Percentiles rank a stretch among this genome's conserved stretches.
Evolutionary conservation across 2,113 vertebrate genomes (phyloP).

Genomic region (Trochalopteron elliotii): DNA sequence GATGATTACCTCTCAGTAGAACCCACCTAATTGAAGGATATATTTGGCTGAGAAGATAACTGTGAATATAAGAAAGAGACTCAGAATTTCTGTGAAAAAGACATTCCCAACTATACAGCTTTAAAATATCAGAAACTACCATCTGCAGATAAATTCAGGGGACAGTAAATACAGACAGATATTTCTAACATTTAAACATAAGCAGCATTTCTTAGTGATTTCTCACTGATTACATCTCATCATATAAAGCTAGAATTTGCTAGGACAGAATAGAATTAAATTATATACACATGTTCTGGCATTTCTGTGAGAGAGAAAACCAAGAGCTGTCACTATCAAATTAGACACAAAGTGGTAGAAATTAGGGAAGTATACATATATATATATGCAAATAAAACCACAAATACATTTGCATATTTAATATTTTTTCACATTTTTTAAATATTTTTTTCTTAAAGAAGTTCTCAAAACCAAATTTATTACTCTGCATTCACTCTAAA

Average conservation of each 20-base stretch:
- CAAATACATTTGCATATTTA: not conserved
- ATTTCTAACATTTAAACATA: not conserved
- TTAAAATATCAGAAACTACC: not conserved
- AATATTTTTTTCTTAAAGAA: not conserved
- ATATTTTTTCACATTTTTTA: not conserved
- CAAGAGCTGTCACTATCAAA: not conserved
- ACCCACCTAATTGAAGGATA: not conserved
- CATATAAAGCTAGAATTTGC: not conserved
- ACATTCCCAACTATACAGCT: not conserved
- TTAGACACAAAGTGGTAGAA: not conserved
- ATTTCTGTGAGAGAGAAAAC: not conserved
- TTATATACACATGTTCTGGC: not conserved
- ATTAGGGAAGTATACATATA: not conserved
- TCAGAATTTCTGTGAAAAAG: not conserved
- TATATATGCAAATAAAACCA: not conserved
- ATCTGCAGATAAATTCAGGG: not conserved
- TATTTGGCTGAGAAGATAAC: not conserved
- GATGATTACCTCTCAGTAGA: not conserved
- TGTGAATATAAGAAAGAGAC: not conserved
- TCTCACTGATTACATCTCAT: not conserved
- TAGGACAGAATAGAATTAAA: not conserved
- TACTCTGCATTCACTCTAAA: not conserved
- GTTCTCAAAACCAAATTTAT: not conserved
- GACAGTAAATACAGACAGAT: not conserved
- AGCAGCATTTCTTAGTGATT: not conserved